These are phyloP conservation scores for Mythimna albipuncta DNA, from an alignment of 2,888 invertebrate species.

Conservation along the genomic window DNA sequence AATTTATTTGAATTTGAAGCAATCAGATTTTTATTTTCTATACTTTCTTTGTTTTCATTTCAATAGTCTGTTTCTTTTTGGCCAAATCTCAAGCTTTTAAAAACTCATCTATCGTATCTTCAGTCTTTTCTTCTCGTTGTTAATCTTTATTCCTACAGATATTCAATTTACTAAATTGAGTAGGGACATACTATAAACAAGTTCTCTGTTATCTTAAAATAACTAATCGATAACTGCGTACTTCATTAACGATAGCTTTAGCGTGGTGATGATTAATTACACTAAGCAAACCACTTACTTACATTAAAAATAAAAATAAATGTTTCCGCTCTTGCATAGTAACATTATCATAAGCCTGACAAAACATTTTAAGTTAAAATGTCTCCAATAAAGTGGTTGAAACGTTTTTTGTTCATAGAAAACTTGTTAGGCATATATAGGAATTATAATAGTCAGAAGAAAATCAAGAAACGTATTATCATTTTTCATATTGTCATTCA, in stretches of 20 bases:
- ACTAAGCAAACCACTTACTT: slow-evolving; percentile 15
- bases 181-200: not conserved
- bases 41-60: too few species aligned
- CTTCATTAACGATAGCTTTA: not conserved
- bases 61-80: not conserved
- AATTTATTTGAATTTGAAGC: too few species aligned
- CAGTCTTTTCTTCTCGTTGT: not conserved
- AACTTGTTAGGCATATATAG: slow-evolving; percentile 34
- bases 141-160: not conserved
- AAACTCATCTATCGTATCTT: not conserved
- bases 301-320: not conserved
- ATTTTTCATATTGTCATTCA: slow-evolving; percentile 9
- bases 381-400: slow-evolving; percentile 1
- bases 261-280: not conserved
- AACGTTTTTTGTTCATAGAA: slow-evolving; percentile 8
- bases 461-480: slow-evolving; percentile 6
- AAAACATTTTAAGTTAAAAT: not conserved
- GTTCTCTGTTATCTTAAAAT: not conserved
- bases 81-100: not conserved
- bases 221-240: not conserved
- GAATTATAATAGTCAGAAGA: slow-evolving; percentile 14
- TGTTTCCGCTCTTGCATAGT: not conserved
- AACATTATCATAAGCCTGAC: not conserved
- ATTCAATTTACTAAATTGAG: not conserved
- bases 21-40: too few species aligned